phyloP scores from a whole-genome alignment of 2,113 vertebrate genomes.

The Peromyscus polionotus region DNA sequence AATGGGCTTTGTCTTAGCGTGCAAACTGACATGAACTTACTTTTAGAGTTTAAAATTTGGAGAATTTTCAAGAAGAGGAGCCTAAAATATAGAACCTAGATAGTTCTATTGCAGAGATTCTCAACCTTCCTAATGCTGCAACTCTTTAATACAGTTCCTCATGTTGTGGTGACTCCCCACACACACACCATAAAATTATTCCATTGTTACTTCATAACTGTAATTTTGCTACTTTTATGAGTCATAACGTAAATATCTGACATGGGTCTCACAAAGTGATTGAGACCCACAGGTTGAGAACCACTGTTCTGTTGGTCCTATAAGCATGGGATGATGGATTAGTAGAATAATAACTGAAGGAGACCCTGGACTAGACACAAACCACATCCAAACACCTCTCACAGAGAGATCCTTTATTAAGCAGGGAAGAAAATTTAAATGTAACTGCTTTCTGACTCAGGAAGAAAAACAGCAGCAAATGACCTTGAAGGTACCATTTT shows the following conservation, averaged over 20 bases:
- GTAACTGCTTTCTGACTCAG: neutral
- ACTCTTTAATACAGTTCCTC: neutral
- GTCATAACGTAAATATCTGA: neutral
- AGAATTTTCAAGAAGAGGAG: neutral
- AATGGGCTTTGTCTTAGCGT: neutral
- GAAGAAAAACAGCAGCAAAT: neutral
- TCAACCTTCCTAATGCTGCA: neutral
- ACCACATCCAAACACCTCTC: neutral
- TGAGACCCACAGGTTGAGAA: neutral
- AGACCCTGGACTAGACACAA: neutral
- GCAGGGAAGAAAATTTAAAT: neutral
- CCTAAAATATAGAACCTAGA: neutral
- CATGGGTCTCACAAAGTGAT: neutral
- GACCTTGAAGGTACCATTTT: neutral
- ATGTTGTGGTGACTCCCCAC: neutral
- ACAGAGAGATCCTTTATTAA: neutral
- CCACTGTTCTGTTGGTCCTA: neutral
- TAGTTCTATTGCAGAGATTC: neutral
- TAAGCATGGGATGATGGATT: too few species aligned
- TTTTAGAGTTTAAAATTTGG: neutral
- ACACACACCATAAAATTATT: neutral
- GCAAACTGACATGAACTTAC: too few species aligned
- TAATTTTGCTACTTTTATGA: neutral
- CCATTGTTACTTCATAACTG: neutral
- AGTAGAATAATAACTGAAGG: neutral